These are phyloP conservation scores for Geodia barretti DNA, from an alignment of 37 sponge, comb jelly and placozoan genomes.

Conservation along the genomic window DNA sequence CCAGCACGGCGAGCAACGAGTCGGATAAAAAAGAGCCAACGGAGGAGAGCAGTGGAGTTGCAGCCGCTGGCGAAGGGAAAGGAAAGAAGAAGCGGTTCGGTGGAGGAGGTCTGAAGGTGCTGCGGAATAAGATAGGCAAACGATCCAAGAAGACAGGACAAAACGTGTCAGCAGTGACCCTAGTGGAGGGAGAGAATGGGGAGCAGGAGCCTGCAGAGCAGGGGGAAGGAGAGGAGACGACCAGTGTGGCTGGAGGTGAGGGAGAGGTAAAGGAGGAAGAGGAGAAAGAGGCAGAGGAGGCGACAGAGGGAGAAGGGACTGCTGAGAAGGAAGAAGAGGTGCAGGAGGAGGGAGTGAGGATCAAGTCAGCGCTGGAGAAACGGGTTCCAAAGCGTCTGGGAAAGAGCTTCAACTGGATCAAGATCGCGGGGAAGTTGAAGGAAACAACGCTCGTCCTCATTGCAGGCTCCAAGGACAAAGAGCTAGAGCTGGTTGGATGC, in stretches of 20 bases:
- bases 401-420: conserved; percentile 7
- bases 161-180: conserved; percentile 10
- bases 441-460: not conserved
- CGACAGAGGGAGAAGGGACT: not conserved
- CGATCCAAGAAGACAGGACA: not conserved
- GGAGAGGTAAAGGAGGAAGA: conserved; percentile 1
- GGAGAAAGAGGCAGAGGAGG: not conserved
- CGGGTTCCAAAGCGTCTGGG: not conserved
- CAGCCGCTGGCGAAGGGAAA: not conserved
- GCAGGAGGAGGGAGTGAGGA: conserved; percentile 23
- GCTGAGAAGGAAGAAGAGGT: not conserved
- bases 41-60: not conserved
- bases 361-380: not conserved
- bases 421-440: conserved; percentile 7
- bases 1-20: not conserved
- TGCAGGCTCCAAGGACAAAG: conserved; percentile 1
- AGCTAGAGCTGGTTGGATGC: conserved; percentile 16
- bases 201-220: not conserved
- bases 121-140: conserved; percentile 1
- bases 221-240: not conserved
- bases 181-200: not conserved
- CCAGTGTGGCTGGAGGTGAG: not conserved
- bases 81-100: conserved; percentile 12
- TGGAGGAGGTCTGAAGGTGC: not conserved
- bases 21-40: not conserved